Conservation (phyloP, 2,888 invertebrate genomes). For the Hirtodrosophila alboralis region DNA sequence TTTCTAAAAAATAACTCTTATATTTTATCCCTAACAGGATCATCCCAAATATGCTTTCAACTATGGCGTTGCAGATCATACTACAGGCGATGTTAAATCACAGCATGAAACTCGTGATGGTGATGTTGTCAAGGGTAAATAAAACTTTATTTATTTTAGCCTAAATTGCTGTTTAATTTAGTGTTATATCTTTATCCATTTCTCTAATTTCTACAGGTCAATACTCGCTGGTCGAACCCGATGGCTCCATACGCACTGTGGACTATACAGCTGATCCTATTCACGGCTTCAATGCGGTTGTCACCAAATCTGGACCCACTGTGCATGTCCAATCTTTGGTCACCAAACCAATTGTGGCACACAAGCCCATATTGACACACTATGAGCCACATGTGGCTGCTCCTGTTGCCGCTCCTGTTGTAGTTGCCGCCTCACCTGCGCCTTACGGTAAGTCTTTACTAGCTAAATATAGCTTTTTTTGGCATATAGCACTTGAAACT, state of each 20-base stretch:
- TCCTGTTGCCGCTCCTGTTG: slow-evolving; percentile 75
- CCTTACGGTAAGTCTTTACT: slow-evolving; percentile 77
- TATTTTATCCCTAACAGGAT: slow-evolving; percentile 82
- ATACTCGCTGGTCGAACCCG: slow-evolving; percentile 84
- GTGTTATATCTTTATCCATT: not conserved
- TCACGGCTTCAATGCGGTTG: slow-evolving; percentile 84
- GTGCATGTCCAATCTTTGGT: slow-evolving; percentile 82
- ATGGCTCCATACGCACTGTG: slow-evolving; percentile 84
- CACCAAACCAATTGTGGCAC: slow-evolving; percentile 81
- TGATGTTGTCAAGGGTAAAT: slow-evolving; percentile 87
- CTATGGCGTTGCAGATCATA: slow-evolving; percentile 87
- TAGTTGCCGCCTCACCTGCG: slow-evolving; percentile 80
- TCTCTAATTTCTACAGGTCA: slow-evolving; percentile 77
- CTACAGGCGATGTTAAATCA: slow-evolving; percentile 86
- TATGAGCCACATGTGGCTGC: slow-evolving; percentile 76
- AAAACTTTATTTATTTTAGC: not conserved
- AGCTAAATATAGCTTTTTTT: slow-evolving; percentile 19
- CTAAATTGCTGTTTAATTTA: not conserved
- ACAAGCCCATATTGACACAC: slow-evolving; percentile 79
- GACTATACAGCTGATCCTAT: slow-evolving; percentile 84
- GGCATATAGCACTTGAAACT: slow-evolving; percentile 13
- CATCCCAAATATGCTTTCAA: slow-evolving; percentile 87
- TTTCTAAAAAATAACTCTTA: no score
- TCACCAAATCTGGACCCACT: slow-evolving; percentile 84
- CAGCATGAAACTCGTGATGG: slow-evolving; percentile 88